Conservation (phyloP, 2,888 invertebrate species). For the Chrysodeixis includens region DNA sequence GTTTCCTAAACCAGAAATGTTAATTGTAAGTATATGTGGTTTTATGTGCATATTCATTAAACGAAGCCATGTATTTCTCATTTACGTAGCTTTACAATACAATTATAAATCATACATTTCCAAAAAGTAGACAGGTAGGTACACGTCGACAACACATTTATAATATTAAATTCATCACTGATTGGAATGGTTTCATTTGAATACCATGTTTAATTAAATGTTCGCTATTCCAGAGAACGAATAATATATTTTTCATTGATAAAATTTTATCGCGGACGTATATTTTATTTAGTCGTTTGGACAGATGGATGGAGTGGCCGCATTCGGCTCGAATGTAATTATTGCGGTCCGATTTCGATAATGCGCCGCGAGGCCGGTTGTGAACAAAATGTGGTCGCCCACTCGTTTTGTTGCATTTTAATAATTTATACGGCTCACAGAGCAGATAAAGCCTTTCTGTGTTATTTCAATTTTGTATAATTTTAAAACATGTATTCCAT, state of each 20-base stretch:
- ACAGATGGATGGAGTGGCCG: constrained; percentile 82
- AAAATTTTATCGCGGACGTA: constrained; percentile 77
- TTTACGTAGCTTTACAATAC: neutral
- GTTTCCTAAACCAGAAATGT: neutral
- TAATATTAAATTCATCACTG: constrained; percentile 48
- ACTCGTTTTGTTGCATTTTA: constrained; percentile 85
- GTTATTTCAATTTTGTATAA: constrained; percentile 73
- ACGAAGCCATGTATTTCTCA: neutral
- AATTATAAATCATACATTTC: constrained; percentile 15
- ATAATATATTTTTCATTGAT: constrained; percentile 78
- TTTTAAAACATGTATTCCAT: constrained; percentile 57
- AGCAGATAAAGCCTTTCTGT: constrained; percentile 80
- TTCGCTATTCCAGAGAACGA: constrained; percentile 68
- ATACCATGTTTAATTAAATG: constrained; percentile 71
- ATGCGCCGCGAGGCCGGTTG: constrained; percentile 82
- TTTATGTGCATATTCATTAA: neutral
- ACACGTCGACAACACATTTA: constrained; percentile 29
- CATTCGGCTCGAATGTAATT: constrained; percentile 86
- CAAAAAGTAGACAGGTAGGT: constrained; percentile 8
- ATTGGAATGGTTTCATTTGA: constrained; percentile 65
- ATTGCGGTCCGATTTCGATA: constrained; percentile 88
- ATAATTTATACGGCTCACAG: constrained; percentile 82
- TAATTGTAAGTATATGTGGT: neutral
- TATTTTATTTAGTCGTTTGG: constrained; percentile 80
- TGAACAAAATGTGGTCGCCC: constrained; percentile 82